Conservation (phyloP, 2,797 vertebrate genomes). For the Trachops cirrhosus region DNA sequence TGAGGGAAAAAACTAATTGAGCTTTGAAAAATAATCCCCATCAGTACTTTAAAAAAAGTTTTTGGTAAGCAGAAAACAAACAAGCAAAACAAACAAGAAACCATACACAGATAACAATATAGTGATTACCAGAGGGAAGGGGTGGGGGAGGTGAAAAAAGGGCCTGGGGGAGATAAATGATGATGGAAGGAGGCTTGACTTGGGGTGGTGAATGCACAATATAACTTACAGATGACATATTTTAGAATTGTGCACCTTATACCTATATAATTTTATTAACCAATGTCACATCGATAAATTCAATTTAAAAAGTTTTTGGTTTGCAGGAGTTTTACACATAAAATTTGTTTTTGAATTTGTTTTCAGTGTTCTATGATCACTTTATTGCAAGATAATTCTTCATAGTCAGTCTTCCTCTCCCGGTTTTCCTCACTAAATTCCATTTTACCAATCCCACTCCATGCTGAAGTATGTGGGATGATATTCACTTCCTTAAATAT, state of each 20-base stretch:
- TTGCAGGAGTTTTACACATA: neutral
- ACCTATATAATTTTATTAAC: too few relatives aligned
- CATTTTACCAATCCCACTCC: neutral
- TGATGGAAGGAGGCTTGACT: neutral
- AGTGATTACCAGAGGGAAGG: neutral
- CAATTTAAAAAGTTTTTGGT: neutral
- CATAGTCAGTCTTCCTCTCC: neutral
- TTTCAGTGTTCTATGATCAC: neutral
- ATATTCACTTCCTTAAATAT: neutral
- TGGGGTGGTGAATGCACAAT: too few relatives aligned
- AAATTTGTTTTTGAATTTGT: neutral
- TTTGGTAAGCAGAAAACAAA: neutral
- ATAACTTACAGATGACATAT: too few relatives aligned
- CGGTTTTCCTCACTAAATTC: neutral
- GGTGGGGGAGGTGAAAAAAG: neutral
- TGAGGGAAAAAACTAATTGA: neutral
- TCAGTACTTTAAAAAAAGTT: neutral
- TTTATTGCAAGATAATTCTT: slow-evolving; percentile 8
- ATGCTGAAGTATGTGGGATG: neutral
- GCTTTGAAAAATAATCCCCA: neutral
- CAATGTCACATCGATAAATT: neutral
- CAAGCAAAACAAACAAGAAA: neutral
- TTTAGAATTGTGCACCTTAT: too few relatives aligned
- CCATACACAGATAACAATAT: neutral
- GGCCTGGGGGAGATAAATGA: neutral